Base-by-base conservation (phyloP, 2,113 vertebrate species). In the Suricata suricatta region DNA sequence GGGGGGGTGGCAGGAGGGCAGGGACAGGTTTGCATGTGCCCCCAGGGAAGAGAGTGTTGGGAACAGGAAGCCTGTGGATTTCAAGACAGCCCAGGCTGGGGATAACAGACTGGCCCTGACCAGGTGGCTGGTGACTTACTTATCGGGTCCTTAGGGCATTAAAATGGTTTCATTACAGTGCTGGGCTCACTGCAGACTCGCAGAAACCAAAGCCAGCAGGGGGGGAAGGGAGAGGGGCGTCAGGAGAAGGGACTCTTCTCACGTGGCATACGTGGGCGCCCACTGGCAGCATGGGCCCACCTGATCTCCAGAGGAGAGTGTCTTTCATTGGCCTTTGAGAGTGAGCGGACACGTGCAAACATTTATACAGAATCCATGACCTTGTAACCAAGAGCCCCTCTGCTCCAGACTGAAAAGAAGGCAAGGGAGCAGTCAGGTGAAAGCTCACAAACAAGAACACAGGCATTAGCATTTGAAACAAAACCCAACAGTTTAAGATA, bases 91-190 rank as follows among this genome's bases (percentile, higher is more conserved):
- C 12, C 29, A 31, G 6, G 5, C 7, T 10, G 3, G 15, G 27
- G 10, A 21, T 71, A 69, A 23, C 2, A 3, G 63, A 52, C 13
- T 13, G 33, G 96, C 84, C 74, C 38, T 25, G 64, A 82, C 71
- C 87, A 97, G 92, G 96, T 66, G 97, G 91, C 90, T 74, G 69
- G 76, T 54, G 93, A 96, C 93, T 97, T 74, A 98, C 97, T 97
- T 88, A 93, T 68, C 44, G 82, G 38, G 69, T 96, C 92, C 96
- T 97, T 23, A 74, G 96, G 94, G 89, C 68, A 96, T 74, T 79
- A 92, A 96, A 95, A 95, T 89, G 94, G 93, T 92, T 98, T 93
- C 84, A 85, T 96, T 97, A 94, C 11, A 57, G 64, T 5, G 2
- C 44, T 88, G 0, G 71, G 90, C 71, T 97, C 94, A 93, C 86